These are phyloP conservation scores for Gnathonemus longibarbis DNA, from an alignment of 2,113 vertebrate genomes.

Conservation along the genomic window DNA sequence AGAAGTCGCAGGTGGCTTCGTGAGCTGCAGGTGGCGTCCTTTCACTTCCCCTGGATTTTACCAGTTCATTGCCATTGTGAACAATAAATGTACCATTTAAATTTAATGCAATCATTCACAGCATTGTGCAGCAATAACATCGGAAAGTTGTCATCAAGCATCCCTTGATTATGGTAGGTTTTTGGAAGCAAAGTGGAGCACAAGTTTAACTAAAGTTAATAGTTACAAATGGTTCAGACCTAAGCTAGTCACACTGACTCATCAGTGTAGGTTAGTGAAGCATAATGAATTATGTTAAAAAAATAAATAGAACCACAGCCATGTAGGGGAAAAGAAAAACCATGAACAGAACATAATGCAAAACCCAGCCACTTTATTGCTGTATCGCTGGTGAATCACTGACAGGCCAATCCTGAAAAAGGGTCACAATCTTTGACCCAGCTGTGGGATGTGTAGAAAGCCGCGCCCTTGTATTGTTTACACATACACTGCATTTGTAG, in stretches of 20 bases:
- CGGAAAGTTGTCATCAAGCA: not conserved
- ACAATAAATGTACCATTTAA: not conserved
- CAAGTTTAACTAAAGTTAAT: not conserved
- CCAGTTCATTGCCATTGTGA: not conserved
- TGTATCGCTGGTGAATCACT: not conserved
- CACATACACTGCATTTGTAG: not conserved
- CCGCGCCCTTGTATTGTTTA: not conserved
- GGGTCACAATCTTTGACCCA: not conserved
- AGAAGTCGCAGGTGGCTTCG: not conserved
- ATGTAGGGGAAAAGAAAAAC: not conserved
- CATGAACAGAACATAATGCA: not conserved
- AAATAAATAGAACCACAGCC: not conserved
- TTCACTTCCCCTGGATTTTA: not conserved
- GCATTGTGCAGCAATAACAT: not conserved
- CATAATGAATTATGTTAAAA: not conserved
- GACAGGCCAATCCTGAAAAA: not conserved
- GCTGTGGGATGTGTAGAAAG: not conserved
- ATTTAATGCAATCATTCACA: not conserved
- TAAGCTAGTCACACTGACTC: not conserved
- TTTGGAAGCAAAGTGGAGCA: not conserved
- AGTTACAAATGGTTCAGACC: not conserved
- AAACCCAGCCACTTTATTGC: slow-evolving; percentile 2
- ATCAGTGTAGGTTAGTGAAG: not conserved
- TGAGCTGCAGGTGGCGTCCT: not conserved
- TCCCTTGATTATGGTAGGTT: not conserved